Evolutionary conservation across 23 tunicate species (phyloP).

Genomic region (Oikopleura dioica): DNA sequence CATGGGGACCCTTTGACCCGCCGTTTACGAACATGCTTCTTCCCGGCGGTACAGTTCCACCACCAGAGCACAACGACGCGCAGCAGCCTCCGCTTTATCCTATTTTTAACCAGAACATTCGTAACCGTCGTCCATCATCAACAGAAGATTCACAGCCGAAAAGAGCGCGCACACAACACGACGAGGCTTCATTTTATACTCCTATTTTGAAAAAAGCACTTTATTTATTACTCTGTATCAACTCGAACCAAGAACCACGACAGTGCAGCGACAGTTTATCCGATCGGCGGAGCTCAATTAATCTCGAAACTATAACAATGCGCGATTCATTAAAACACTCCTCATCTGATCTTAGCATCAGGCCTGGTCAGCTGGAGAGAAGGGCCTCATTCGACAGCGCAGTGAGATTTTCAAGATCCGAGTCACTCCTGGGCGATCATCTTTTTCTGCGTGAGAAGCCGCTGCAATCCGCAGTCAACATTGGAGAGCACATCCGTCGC

Average conservation of each 20-base stretch:
- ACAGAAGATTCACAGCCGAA: neutral
- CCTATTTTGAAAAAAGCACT: conserved; percentile 1
- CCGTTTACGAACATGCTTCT: no score
- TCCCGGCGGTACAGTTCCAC: no score
- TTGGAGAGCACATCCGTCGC: conserved; percentile 3
- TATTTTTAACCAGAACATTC: neutral
- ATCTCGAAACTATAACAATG: no score
- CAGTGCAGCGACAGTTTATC: no score
- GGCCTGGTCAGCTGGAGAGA: neutral
- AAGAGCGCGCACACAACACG: neutral
- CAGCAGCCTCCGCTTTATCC: no score
- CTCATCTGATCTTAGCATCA: neutral
- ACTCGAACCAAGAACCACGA: neutral
- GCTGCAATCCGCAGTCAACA: neutral
- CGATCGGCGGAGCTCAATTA: no score
- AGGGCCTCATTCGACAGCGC: neutral
- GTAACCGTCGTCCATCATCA: neutral
- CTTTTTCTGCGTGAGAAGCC: neutral
- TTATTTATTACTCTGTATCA: neutral
- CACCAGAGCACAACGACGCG: no score
- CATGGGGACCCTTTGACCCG: no score
- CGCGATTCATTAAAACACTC: no score
- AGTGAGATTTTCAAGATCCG: neutral
- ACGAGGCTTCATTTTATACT: conserved; percentile 1
- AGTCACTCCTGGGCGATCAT: neutral